phyloP scores from a whole-genome alignment of 2,888 invertebrate genomes.

The Cataglyphis rosenhaueri region DNA sequence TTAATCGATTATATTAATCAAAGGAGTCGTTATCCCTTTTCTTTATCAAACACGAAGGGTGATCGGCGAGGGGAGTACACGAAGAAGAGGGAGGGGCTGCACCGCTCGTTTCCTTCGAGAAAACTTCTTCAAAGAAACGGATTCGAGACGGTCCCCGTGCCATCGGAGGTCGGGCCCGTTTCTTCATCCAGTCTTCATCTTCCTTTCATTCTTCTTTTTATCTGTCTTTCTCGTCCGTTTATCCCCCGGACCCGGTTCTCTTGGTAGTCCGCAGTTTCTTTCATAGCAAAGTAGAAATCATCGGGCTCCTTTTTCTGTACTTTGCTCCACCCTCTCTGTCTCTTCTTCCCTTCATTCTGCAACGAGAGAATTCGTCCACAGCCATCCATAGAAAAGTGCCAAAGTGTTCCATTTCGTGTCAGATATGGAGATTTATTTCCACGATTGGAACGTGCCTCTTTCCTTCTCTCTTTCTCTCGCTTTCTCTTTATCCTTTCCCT shows the following conservation, averaged over 20 bases:
- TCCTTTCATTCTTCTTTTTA: slow-evolving; percentile 59
- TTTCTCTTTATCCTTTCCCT: slow-evolving; percentile 19
- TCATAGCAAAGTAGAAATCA: slow-evolving; percentile 75
- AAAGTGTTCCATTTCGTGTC: slow-evolving; percentile 79
- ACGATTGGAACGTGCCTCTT: slow-evolving; percentile 69
- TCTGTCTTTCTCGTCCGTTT: slow-evolving; percentile 57
- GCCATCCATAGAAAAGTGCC: slow-evolving; percentile 74
- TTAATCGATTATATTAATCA: slow-evolving; percentile 23
- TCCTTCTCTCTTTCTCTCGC: not conserved
- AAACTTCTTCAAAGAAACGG: slow-evolving; percentile 70
- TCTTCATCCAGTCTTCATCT: slow-evolving; percentile 66
- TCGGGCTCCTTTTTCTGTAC: slow-evolving; percentile 74
- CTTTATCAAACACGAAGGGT: slow-evolving; percentile 22
- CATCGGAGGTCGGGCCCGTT: slow-evolving; percentile 63
- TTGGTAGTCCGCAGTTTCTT: slow-evolving; percentile 63
- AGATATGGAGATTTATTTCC: slow-evolving; percentile 84
- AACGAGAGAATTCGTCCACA: slow-evolving; percentile 67
- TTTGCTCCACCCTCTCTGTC: slow-evolving; percentile 60
- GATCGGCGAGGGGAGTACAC: slow-evolving; percentile 42
- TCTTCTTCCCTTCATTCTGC: slow-evolving; percentile 41
- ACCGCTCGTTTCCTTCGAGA: slow-evolving; percentile 57
- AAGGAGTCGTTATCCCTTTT: slow-evolving; percentile 22
- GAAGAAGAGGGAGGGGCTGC: slow-evolving; percentile 49
- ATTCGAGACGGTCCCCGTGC: slow-evolving; percentile 80
- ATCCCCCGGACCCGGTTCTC: slow-evolving; percentile 56